Percentiles rank a stretch among this genome's conserved stretches.
These are phyloP conservation scores for Geotrupes spiniger DNA, from an alignment of 2,888 invertebrate genomes.

Conservation along the genomic window DNA sequence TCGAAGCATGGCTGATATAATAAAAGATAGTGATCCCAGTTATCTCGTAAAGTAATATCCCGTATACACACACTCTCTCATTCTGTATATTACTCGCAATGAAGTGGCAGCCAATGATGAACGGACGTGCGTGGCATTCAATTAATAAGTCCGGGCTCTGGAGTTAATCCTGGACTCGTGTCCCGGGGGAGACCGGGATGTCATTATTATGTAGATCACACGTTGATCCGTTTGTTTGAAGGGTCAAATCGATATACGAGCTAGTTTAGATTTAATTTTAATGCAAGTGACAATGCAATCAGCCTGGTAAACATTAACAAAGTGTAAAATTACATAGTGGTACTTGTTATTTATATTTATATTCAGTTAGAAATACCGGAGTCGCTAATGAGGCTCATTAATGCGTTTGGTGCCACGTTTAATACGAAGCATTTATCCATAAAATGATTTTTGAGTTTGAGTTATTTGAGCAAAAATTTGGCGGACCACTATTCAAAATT, in stretches of 20 bases:
- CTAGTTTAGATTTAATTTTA: constrained; percentile 30
- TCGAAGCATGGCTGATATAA: constrained; percentile 39
- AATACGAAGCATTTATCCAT: too few relatives aligned
- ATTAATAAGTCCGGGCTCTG: constrained; percentile 49
- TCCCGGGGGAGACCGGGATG: constrained; percentile 45
- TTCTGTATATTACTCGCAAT: constrained; percentile 44
- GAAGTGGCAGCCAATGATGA: constrained; percentile 51
- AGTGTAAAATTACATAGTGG: too few relatives aligned
- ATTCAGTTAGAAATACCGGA: too few relatives aligned
- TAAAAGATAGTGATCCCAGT: constrained; percentile 46
- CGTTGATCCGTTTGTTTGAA: constrained; percentile 49
- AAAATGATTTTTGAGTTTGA: too few relatives aligned
- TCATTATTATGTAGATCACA: constrained; percentile 54
- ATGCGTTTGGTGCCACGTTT: too few relatives aligned
- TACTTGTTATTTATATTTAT: too few relatives aligned
- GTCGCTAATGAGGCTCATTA: too few relatives aligned
- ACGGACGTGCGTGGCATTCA: constrained; percentile 51
- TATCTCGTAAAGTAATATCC: constrained; percentile 45
- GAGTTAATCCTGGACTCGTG: constrained; percentile 50
- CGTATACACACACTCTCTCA: constrained; percentile 30
- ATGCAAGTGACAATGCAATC: constrained; percentile 29
- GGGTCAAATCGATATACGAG: constrained; percentile 46
- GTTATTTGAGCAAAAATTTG: too few relatives aligned
- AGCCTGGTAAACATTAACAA: constrained; percentile 9
- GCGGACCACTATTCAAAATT: too few relatives aligned